These are phyloP conservation scores for Acomys russatus DNA, from an alignment of 2,797 vertebrate species.

Conservation along the genomic window DNA sequence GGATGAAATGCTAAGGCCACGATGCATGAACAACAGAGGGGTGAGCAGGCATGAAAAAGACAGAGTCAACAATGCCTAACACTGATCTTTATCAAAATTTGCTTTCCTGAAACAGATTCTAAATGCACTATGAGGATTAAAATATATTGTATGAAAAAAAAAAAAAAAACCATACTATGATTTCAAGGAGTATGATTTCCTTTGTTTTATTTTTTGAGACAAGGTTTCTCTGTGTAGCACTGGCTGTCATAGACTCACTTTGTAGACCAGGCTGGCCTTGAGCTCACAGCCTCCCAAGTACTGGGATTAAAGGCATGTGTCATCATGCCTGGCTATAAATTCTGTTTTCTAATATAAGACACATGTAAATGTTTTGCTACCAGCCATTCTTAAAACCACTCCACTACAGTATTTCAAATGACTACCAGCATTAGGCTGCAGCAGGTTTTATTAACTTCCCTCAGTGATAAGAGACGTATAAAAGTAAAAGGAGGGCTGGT, in stretches of 20 bases:
- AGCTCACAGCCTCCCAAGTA: too few species aligned
- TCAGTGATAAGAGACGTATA: background rate
- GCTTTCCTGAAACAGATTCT: slow-evolving; percentile 52
- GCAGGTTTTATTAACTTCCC: background rate
- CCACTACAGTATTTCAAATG: background rate
- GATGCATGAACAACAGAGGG: background rate
- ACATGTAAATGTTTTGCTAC: slow-evolving; percentile 48
- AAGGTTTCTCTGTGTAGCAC: too few species aligned
- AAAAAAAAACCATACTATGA: background rate
- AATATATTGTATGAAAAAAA: too few species aligned
- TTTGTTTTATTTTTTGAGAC: background rate
- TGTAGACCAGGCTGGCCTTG: too few species aligned
- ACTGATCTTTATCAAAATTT: slow-evolving; percentile 8
- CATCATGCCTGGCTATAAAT: too few species aligned
- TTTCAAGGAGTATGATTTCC: slow-evolving; percentile 1
- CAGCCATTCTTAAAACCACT: background rate
- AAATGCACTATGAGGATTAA: background rate
- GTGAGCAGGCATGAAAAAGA: background rate
- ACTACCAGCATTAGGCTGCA: background rate
- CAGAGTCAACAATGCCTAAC: background rate
- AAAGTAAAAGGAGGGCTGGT: background rate
- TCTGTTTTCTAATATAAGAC: background rate
- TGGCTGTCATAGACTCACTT: too few species aligned
- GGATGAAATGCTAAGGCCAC: slow-evolving; percentile 16
- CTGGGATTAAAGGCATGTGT: too few species aligned